Base-by-base conservation (phyloP, 2,113 vertebrate genomes). In the Panthera tigris region DNA sequence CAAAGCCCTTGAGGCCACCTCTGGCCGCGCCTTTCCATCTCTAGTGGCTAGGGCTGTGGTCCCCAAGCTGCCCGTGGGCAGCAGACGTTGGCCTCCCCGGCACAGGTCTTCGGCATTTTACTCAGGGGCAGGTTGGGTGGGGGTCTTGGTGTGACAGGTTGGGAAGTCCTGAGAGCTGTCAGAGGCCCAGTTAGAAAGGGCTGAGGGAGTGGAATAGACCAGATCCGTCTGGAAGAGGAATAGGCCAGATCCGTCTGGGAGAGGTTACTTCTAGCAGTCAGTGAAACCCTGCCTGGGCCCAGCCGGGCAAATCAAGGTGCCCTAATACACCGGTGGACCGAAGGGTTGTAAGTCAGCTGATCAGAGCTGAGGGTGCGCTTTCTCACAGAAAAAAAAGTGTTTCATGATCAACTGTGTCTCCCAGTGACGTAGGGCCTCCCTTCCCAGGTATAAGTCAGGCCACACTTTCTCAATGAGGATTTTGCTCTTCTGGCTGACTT, bases 221-320 rank as follows among this genome's bases (percentile, higher is more conserved):
- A 57, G 78, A 61, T 39, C 11, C 27, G 23, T 52, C 45, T 63
- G 33, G 19, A 25, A 61, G 71, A 2, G 6, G 95, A 45, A 45
- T 5, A 39, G 91, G 52, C 61, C 5, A 57, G 78, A 61, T 39
- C 11, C 21, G 27, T 52, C 45, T 55, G 33, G 19, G 29, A 61
- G 71, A 2, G 6, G 95, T 57, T 13, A 18, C 91, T 65, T 13
- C n/a, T 21, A 50, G 41, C 94, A 48, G 68, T 82, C 87, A 18
- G 89, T 69, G 92, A 95, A 92, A 92, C 63, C 39, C 92, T 84
- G 87, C 66, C 94, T 86, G 71, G 83, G 61, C 48, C 94, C 73
- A 33, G 25, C 7, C 31, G 73, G 41, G 11, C 19, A 45, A 45
- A 45, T 9, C 45, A 45, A 45, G 21, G 45, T 65, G 14, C 50